Percentiles rank a stretch among this genome's conserved stretches.
Evolutionary conservation across 2,113 vertebrate species (phyloP).

Genomic region (Psophia crepitans): DNA sequence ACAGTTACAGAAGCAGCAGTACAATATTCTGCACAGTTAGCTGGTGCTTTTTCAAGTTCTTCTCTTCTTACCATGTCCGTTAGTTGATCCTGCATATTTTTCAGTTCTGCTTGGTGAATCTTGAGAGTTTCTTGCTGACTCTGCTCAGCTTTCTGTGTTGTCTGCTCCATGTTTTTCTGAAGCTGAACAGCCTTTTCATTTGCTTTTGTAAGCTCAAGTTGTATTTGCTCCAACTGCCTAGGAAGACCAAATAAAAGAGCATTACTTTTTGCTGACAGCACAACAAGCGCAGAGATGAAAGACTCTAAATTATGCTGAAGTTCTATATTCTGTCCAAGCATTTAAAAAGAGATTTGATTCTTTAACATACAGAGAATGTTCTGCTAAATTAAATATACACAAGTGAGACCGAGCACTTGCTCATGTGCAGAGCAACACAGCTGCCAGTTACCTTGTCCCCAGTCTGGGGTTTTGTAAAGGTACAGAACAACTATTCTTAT

Average conservation of each 20-base stretch:
- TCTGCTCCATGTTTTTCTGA: slow-evolving; percentile 77
- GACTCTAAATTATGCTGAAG: background rate
- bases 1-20: background rate
- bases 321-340: background rate
- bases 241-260: slow-evolving; percentile 8
- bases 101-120: slow-evolving; percentile 77
- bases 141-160: slow-evolving; percentile 77
- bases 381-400: background rate
- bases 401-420: background rate
- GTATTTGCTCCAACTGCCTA: slow-evolving; percentile 88
- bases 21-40: background rate
- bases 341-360: background rate
- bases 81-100: slow-evolving; percentile 77
- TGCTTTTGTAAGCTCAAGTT: slow-evolving; percentile 82
- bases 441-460: background rate
- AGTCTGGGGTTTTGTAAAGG: background rate
- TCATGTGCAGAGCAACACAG: background rate
- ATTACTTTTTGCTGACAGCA: slow-evolving; percentile 20
- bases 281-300: background rate
- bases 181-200: slow-evolving; percentile 78
- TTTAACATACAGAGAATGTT: background rate
- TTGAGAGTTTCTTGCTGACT: slow-evolving; percentile 73
- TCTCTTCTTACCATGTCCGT: slow-evolving; percentile 80
- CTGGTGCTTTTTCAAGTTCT: background rate
- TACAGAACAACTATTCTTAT: background rate